phyloP scores from a whole-genome alignment of 2,888 invertebrate species.

The Clivina fossor region DNA sequence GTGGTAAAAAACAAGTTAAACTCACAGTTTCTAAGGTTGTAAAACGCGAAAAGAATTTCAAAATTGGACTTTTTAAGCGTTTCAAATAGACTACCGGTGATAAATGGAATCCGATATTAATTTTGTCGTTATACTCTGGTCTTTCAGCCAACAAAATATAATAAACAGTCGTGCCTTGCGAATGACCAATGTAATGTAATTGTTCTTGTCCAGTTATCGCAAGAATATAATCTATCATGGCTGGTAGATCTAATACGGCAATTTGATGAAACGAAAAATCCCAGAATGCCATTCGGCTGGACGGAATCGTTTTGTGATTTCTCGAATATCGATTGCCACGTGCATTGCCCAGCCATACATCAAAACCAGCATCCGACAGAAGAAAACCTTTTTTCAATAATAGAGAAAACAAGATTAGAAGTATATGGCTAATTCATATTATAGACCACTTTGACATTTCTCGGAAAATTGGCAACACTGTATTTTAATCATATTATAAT shows the following conservation, averaged over 20 bases:
- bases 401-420: no score
- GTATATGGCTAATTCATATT: no score
- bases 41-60: conserved; percentile 52
- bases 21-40: conserved; percentile 54
- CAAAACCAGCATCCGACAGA: conserved; percentile 51
- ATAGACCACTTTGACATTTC: no score
- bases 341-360: conserved; percentile 61
- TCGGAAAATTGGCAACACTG: no score
- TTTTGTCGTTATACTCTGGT: conserved; percentile 49
- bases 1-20: no score
- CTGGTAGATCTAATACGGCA: conserved; percentile 59
- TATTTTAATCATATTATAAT: no score
- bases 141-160: conserved; percentile 50
- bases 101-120: conserved; percentile 47
- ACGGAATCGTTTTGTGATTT: conserved; percentile 53
- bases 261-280: conserved; percentile 47
- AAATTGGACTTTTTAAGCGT: conserved; percentile 49
- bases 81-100: conserved; percentile 51
- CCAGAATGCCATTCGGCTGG: no score
- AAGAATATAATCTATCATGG: conserved; percentile 57
- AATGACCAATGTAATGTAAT: conserved; percentile 60
- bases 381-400: no score
- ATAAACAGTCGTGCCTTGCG: conserved; percentile 57
- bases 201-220: conserved; percentile 49
- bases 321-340: conserved; percentile 60